Base-by-base conservation (phyloP, 2,797 vertebrate genomes). In the Chaetophractus vellerosus region DNA sequence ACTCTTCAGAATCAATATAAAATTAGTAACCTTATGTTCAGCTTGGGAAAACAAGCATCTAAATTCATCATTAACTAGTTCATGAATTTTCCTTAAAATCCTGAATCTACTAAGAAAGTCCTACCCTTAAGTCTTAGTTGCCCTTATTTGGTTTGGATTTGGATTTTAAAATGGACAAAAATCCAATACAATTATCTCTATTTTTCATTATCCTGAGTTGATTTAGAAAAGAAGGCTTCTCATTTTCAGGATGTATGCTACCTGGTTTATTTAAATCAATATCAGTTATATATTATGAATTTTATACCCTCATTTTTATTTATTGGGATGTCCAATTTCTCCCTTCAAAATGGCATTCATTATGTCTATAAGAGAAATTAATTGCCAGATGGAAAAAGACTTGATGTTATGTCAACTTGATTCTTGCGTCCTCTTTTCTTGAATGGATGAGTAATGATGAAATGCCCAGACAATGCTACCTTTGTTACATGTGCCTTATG, bases 21-120 rank as follows among this genome's bases (percentile, higher is more conserved):
- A 92, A 21, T 74, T 84, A 8, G 12, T 61, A 38, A 21, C 18
- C 45, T 79, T 88, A 45, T 38, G 71, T 75, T 88, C 38, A 72
- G 64, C 1, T 31, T 64, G 6, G 14, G 2, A 69, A 91, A 89
- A 36, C 2, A 74, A 38, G 36, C 31, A 52, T 78, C 36, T 61
- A 89, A 92, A 52, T 48, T 50, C 3, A 19, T 94, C 9, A 41
- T 80, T 95, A 83, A 55, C 24, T 66, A 64, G 3, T 16, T 76
- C 6, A 72, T 59, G 55, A 71, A 75, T 59, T 90, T 87, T 74
- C 45, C 84, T 96, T 61, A 83, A 95, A 91, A 93, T 18, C 1
- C 6, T 72, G 16, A 82, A 84, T 68, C n/a, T 78, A 69, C 15
- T 72, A 57, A 72, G 72, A 26, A 78, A 23, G 8, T 1, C 6